These are phyloP conservation scores for Hesperia comma DNA, from an alignment of 2,888 invertebrate species.

Conservation along the genomic window DNA sequence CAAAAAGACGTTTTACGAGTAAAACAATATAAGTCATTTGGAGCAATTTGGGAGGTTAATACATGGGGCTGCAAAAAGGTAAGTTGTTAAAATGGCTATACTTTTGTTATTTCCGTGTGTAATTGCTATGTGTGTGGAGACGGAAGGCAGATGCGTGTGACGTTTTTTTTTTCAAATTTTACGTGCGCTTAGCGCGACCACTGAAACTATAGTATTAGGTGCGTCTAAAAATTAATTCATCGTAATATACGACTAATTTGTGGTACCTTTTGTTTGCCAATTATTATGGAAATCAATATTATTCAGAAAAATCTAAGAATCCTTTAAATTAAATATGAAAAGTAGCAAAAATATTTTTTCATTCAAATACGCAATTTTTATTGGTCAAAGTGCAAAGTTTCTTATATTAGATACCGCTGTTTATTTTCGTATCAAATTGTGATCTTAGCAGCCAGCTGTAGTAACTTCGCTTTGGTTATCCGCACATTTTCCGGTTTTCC, in stretches of 20 bases:
- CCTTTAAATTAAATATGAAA: no score
- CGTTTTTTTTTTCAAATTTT: constrained; percentile 65
- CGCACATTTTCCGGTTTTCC: no score
- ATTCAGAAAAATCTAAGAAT: no score
- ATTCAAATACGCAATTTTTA: no score
- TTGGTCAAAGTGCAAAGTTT: no score
- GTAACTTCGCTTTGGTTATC: no score
- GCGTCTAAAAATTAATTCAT: background rate
- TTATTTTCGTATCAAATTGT: no score
- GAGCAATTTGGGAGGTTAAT: constrained; percentile 57
- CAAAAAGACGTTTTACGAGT: constrained; percentile 36
- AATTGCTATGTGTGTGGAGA: constrained; percentile 68
- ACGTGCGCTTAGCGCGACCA: constrained; percentile 54
- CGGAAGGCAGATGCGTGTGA: constrained; percentile 79
- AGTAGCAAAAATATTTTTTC: no score
- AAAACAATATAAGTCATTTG: constrained; percentile 57
- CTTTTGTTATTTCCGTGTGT: constrained; percentile 68
- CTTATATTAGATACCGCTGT: no score
- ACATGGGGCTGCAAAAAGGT: constrained; percentile 51
- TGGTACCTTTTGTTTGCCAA: background rate
- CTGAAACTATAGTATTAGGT: constrained; percentile 37
- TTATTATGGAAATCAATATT: background rate
- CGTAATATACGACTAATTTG: no score
- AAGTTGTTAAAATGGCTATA: constrained; percentile 66
- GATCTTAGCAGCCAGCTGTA: no score